Percentiles rank a stretch among this genome's conserved stretches.
phyloP scores from a whole-genome alignment of 2,113 vertebrate species.

The Suricata suricatta region DNA sequence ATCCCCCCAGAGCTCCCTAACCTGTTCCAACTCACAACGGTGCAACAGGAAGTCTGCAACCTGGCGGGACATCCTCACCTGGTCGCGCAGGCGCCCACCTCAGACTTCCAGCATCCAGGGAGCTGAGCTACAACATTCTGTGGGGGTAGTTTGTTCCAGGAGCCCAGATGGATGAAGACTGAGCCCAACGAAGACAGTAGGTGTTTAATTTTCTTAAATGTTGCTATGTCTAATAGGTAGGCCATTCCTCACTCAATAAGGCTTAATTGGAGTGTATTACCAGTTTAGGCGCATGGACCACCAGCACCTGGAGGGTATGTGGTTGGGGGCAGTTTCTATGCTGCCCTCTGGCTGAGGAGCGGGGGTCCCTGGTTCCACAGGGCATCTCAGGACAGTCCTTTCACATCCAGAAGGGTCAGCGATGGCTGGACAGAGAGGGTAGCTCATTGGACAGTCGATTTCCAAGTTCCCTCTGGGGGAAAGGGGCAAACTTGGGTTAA shows the following conservation, averaged over 20 bases:
- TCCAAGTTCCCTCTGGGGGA: slow-evolving; percentile 7
- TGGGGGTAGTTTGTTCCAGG: not conserved
- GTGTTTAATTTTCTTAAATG: not conserved
- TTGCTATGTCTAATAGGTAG: not conserved
- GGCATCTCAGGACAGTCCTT: not conserved
- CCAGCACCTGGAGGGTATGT: no score
- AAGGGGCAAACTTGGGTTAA: slow-evolving; percentile 45
- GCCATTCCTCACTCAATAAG: not conserved
- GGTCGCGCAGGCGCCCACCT: not conserved
- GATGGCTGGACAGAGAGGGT: not conserved
- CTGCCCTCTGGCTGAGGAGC: not conserved
- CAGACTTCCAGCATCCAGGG: not conserved
- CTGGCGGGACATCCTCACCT: not conserved
- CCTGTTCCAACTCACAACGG: not conserved
- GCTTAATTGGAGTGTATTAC: not conserved
- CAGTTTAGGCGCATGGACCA: not conserved
- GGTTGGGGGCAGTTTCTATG: not conserved
- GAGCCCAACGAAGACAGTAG: not conserved
- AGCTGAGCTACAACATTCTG: not conserved
- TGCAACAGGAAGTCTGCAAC: not conserved
- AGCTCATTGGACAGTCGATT: slow-evolving; percentile 4
- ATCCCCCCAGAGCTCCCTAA: not conserved
- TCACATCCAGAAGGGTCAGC: not conserved
- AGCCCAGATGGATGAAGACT: not conserved
- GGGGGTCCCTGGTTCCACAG: not conserved